Conservation (phyloP, 2,797 vertebrate species). For the Gallinago solitaria region DNA sequence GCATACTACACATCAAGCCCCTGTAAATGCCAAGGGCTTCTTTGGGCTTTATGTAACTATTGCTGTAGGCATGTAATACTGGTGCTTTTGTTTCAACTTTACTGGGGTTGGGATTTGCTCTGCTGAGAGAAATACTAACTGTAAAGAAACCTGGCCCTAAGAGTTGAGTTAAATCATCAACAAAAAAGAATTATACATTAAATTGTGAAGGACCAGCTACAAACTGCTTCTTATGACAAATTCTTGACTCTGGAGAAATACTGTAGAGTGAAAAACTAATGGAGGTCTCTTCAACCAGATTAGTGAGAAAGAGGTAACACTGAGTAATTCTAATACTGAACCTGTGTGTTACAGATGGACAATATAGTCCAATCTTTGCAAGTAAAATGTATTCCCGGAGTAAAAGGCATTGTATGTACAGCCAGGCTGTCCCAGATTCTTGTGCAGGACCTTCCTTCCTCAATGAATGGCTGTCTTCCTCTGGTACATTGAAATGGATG, state of each 20-base stretch:
- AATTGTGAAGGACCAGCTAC: neutral
- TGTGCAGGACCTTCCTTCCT: neutral
- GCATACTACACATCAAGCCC: neutral
- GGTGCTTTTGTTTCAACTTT: neutral
- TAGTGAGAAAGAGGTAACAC: neutral
- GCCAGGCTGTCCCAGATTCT: neutral
- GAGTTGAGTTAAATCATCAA: neutral
- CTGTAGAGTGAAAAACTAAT: neutral
- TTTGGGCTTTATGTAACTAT: neutral
- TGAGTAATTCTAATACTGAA: neutral
- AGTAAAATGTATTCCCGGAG: neutral
- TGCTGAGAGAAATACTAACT: neutral
- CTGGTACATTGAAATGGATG: neutral
- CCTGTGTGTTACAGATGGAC: neutral
- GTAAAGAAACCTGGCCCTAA: neutral
- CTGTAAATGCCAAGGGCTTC: neutral
- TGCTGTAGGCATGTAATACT: neutral
- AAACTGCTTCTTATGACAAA: neutral
- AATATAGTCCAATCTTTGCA: neutral
- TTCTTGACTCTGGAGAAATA: neutral
- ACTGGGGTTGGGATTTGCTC: neutral
- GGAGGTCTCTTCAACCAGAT: neutral
- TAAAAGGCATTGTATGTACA: neutral
- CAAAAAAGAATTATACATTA: neutral
- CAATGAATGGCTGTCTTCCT: neutral